Evolutionary conservation across 2,113 vertebrate genomes (phyloP).

Genomic region (Crotophaga sulcirostris): DNA sequence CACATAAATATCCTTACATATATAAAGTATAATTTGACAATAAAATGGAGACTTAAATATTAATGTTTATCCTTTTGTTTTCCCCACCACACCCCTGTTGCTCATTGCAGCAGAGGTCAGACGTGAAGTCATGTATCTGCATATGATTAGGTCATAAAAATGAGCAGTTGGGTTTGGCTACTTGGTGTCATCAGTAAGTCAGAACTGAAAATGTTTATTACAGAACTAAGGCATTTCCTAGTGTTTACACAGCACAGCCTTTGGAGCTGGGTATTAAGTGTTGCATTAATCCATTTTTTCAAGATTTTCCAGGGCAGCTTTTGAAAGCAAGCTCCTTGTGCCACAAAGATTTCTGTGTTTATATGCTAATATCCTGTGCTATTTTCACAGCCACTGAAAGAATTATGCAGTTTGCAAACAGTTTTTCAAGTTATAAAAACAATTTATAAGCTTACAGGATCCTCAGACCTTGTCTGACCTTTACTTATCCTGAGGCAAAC

Average conservation of each 20-base stretch:
- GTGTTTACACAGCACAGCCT: constrained; percentile 9
- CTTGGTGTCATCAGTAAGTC: background rate
- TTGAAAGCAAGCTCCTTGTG: constrained; percentile 27
- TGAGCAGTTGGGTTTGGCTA: background rate
- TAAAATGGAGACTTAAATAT: background rate
- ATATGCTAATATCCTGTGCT: constrained; percentile 40
- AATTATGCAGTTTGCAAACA: constrained; percentile 33
- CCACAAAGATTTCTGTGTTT: constrained; percentile 49
- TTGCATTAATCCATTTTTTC: background rate
- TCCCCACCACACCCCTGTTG: background rate
- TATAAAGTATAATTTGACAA: background rate
- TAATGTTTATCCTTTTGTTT: background rate
- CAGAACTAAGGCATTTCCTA: background rate
- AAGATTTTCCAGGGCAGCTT: constrained; percentile 14
- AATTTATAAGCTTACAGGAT: constrained; percentile 9
- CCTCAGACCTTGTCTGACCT: constrained; percentile 31
- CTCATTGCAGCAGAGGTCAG: background rate
- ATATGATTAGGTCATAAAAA: background rate
- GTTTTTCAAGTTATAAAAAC: constrained; percentile 40
- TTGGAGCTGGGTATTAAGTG: constrained; percentile 38
- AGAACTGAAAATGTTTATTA: background rate
- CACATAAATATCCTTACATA: background rate
- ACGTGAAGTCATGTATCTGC: background rate
- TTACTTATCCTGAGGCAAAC: background rate
- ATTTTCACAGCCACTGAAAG: background rate